Conservation (phyloP, 2,113 vertebrate species). For the Lontra canadensis region DNA sequence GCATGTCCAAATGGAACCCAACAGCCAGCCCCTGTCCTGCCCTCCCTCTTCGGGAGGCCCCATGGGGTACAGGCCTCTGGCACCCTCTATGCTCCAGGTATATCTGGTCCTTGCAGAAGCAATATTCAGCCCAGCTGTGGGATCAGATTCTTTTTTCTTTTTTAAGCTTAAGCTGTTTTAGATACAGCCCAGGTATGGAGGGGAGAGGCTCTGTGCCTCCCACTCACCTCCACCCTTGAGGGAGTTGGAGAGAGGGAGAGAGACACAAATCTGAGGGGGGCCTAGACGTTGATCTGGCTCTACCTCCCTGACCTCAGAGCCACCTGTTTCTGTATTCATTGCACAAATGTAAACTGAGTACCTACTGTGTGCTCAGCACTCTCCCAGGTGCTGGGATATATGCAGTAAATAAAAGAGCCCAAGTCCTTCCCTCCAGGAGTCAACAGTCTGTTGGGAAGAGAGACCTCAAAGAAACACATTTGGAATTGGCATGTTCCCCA, state of each 20-base stretch:
- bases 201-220: not conserved
- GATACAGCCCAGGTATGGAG: not conserved
- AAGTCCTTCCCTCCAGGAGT: not conserved
- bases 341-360: not conserved
- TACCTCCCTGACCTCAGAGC: not conserved
- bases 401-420: not conserved
- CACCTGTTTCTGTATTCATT: not conserved
- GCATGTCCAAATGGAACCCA: not conserved
- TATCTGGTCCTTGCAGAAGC: not conserved
- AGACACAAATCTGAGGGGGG: no score
- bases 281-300: not conserved
- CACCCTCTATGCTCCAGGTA: not conserved
- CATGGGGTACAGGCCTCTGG: not conserved
- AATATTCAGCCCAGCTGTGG: not conserved
- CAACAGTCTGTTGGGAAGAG: not conserved
- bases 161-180: not conserved
- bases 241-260: not conserved
- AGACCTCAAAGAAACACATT: not conserved
- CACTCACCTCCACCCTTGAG: not conserved
- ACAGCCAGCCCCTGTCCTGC: not conserved
- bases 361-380: not conserved
- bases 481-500: accelerated
- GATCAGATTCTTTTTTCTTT: not conserved
- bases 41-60: not conserved
- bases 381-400: not conserved